phyloP scores from a whole-genome alignment of 1,140 invertebrate species.

The Adelges cooleyi region DNA sequence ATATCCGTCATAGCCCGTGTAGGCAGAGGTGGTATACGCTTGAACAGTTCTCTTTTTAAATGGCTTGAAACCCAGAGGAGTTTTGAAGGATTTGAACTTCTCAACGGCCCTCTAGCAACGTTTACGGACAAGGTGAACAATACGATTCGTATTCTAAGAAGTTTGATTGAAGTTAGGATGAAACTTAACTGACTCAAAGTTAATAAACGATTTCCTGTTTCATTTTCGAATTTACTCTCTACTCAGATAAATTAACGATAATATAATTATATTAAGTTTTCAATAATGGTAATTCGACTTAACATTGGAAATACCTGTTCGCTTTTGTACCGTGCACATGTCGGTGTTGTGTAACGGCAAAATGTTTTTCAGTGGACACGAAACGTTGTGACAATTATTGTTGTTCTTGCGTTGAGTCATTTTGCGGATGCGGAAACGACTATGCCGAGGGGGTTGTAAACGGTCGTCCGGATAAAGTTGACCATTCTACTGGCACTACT shows the following conservation, averaged over 20 bases:
- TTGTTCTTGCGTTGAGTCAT: background rate
- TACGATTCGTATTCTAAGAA: background rate
- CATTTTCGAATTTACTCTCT: background rate
- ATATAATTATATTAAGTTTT: background rate
- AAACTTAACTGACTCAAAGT: background rate
- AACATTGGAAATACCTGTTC: background rate
- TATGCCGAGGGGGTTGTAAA: background rate
- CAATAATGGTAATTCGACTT: background rate
- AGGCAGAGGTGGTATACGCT: too few relatives aligned
- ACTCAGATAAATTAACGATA: background rate
- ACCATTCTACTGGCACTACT: background rate
- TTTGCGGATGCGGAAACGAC: background rate
- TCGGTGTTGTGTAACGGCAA: background rate
- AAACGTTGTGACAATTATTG: background rate
- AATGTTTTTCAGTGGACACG: background rate
- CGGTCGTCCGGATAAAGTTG: background rate
- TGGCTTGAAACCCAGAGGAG: too few relatives aligned
- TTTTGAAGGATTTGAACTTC: too few relatives aligned
- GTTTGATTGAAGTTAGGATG: background rate
- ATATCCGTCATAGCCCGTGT: too few relatives aligned
- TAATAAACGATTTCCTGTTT: background rate
- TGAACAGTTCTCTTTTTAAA: too few relatives aligned
- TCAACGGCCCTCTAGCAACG: too few relatives aligned
- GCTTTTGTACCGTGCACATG: background rate
- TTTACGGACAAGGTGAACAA: too few relatives aligned